Evolutionary conservation across 2,888 invertebrate genomes (phyloP).

Genomic region (Coelinius sp.): DNA sequence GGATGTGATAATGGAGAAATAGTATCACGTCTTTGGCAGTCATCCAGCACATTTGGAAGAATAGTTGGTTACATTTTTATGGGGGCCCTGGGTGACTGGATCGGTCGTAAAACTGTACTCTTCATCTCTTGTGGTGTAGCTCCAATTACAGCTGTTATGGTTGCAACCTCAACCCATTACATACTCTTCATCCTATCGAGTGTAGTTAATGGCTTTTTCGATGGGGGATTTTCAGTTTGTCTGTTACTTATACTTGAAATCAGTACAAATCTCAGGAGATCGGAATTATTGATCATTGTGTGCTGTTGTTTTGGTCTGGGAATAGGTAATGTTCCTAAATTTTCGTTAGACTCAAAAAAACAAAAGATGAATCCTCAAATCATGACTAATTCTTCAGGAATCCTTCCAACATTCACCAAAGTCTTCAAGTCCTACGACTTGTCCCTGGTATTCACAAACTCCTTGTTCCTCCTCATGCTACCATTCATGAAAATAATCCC

Average conservation of each 20-base stretch:
- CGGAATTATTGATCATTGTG: slow-evolving; percentile 43
- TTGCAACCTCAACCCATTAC: slow-evolving; percentile 40
- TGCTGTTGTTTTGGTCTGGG: slow-evolving; percentile 47
- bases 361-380: background rate
- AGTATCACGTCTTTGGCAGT: slow-evolving; percentile 45
- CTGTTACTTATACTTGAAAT: slow-evolving; percentile 48
- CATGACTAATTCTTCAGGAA: slow-evolving; percentile 33
- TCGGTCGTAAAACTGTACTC: slow-evolving; percentile 47
- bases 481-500: slow-evolving; percentile 44
- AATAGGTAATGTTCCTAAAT: slow-evolving; percentile 40
- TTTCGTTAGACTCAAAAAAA: background rate
- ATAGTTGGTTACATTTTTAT: slow-evolving; percentile 45
- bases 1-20: slow-evolving; percentile 43
- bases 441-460: slow-evolving; percentile 45
- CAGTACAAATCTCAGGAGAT: slow-evolving; percentile 46
- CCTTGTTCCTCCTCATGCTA: slow-evolving; percentile 42
- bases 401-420: slow-evolving; percentile 43
- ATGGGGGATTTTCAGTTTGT: slow-evolving; percentile 47
- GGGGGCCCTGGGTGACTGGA: slow-evolving; percentile 46
- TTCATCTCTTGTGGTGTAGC: slow-evolving; percentile 48
- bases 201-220: slow-evolving; percentile 46
- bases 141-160: slow-evolving; percentile 45
- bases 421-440: slow-evolving; percentile 46
- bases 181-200: slow-evolving; percentile 40
- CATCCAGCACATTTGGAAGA: slow-evolving; percentile 45